Evolutionary conservation across 2,113 vertebrate genomes (phyloP), one percentile per base, ranked within the genome.

Genomic region (cat (Felis catus)): DNA sequence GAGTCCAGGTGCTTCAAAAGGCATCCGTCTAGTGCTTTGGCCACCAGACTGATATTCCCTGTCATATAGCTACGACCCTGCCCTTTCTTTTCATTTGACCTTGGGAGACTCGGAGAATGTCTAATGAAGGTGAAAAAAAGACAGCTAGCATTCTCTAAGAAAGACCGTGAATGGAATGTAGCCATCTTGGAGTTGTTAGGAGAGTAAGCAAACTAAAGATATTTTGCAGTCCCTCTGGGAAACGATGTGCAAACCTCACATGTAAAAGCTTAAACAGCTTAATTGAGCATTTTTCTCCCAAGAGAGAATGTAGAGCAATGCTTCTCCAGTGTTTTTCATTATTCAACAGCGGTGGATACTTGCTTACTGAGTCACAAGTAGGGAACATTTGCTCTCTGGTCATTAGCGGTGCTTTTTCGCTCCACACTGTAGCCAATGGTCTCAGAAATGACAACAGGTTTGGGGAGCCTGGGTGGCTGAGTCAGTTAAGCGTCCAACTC

Each of bases 241-340:
- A 94, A 79, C 16, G 10, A 63, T 7, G 45, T 48, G 48, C 33
- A 61, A 81, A 36, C 27, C 73, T 21, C 53, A 48, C 83, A 84
- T 39, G 79, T 73, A 51, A 95, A 74, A 71, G 94, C n/a, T 45
- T 65, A 66, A 96, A 94, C 14, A 81, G 68, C 41, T 73, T 70
- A 39, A 45, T 16, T 93, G 58, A 80, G 23, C 6, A n/a, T 33
- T 82, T 81, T 63, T 66, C 51, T 84, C 82, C 80, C 70, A 1
- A 29, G 88, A 79, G 48, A 93, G 27, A 73, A 79, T 8, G 51
- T 18, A 71, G 41, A 90, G 9, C 29, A 68, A 73, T 0, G 39
- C 16, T 90, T 94, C 86, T 41, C 45, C 71, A 31, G 45, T n/a
- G 58, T 76, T n/a, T 76, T 55, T 25, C 79, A 45, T 16, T 65